phyloP scores from a whole-genome alignment of 2,888 invertebrate species.

The Agrochola circellaris region DNA sequence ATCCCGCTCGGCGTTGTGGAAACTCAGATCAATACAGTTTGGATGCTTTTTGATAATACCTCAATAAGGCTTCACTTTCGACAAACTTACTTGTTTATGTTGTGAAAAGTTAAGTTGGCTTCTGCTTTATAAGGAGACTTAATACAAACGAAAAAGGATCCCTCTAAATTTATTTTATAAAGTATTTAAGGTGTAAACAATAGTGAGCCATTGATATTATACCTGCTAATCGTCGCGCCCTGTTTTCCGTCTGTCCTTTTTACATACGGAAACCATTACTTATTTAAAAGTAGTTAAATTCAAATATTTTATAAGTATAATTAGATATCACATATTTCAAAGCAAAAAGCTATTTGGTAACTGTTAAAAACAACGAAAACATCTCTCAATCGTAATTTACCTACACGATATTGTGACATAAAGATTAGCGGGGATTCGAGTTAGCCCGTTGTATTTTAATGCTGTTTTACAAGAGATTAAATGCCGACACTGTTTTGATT shows the following conservation, averaged over 20 bases:
- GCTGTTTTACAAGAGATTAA: conserved; percentile 75
- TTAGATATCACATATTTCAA: conserved; percentile 6
- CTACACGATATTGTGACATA: conserved; percentile 70
- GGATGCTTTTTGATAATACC: conserved; percentile 41
- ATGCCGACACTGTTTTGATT: conserved; percentile 78
- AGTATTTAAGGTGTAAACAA: neutral
- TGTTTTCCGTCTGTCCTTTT: neutral
- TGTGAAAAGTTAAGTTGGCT: conserved; percentile 42
- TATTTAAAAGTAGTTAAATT: neutral
- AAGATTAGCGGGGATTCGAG: conserved; percentile 68
- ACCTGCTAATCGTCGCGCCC: neutral
- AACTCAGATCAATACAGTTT: conserved; percentile 57
- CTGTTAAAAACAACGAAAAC: conserved; percentile 49
- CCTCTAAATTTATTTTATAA: neutral
- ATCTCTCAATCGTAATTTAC: conserved; percentile 60
- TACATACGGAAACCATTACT: neutral
- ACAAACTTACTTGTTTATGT: conserved; percentile 49
- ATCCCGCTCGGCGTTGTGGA: conserved; percentile 54
- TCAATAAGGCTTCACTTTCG: conserved; percentile 44
- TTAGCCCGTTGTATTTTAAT: conserved; percentile 63
- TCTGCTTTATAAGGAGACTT: conserved; percentile 20
- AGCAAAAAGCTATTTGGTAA: conserved; percentile 4
- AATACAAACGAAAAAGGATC: conserved; percentile 13
- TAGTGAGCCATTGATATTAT: neutral
- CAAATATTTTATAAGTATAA: neutral